Evolutionary conservation across 1,140 invertebrate species (phyloP), one percentile per base, ranked within the genome.

Genomic region (Cotesia typhae): DNA sequence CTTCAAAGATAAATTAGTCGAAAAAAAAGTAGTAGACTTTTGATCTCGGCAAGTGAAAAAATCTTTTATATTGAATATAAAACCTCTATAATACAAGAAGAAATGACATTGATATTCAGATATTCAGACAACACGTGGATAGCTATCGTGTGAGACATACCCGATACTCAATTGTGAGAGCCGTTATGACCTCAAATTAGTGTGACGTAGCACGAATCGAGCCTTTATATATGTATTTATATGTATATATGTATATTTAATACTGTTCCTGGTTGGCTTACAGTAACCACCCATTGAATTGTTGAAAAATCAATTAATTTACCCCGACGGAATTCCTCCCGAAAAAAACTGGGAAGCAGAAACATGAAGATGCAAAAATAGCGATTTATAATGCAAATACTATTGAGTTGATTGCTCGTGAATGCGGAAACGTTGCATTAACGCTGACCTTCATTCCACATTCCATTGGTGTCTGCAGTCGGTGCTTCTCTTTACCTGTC

Each of bases 101-200:
- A 28, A 28, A 4, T 47, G 61, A 72, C 38, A 64, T 75, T 67
- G 71, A 67, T 72, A 72, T 72, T 55, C 55, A 65, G 47, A 67
- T 71, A 67, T 20, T 35, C n/a, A n/a, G 51, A 73, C 70, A 68
- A 59, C 68, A 63, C 66, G 74, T 69, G 53, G 67, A 75, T 59
- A 61, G 66, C 47, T 35, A 55, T 64, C 73, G 70, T 71, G 52
- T 57, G 67, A 71, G 64, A 61, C 61, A 17, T 65, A 53, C 67
- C 72, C 74, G 67, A 75, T 66, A 72, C 64, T 41, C 57, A 20
- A 51, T 52, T 66, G 66, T 66, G 67, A 70, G 63, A 69, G 63
- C 74, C 74, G 74, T 75, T 75, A 75, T 75, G 74, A 75, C 74
- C 74, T 75, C 71, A 59, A 72, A 75, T 71, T 47, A 37, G 53